Evolutionary conservation across 2,797 vertebrate genomes (phyloP), one percentile per base, ranked within the genome.

Genomic region (Coendou prehensilis): DNA sequence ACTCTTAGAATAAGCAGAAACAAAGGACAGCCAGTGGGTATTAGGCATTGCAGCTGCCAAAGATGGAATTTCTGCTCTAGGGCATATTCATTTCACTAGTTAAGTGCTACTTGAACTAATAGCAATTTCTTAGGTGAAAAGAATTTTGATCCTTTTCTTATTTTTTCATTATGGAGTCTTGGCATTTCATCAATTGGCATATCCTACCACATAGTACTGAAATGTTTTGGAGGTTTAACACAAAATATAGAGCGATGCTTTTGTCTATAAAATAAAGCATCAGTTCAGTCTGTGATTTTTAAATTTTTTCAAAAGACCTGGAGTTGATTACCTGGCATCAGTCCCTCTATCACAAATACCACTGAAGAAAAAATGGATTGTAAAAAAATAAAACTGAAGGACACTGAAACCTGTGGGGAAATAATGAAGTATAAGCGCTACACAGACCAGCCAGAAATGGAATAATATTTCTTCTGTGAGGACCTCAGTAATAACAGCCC

Each of bases 61-160:
- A 95, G 83, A 95, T 94, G 85, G 95, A 94, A 96, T 91, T 94
- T 97, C 87, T 95, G 80, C 96, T 97, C 82, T 26, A 52, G 89
- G 94, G 86, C 87, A 94, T 96, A 96, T 90, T 97, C 92, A 96
- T 98, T 98, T 98, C 97, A 96, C 92, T 94, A 95, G 95, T 79
- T 97, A 97, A 98, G 97, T 96, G 90, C 93, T 96, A 97, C 94
- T 96, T 97, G 92, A 96, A 97, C 97, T 98, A 97, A 97, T 95
- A 97, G 95, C 83, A 98, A 97, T 96, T 97, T 98, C 97, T 96
- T 95, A 95, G 91, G 98, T 97, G 96, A 98, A 98, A 98, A 96
- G 88, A 96, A 97, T 97, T 97, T 94, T 98, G 96, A 94, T 96
- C 86, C 94, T 97, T 97, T 97, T 97, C 91, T 97, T 96, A 89